These are phyloP conservation scores for Ceyx erithaca DNA, from an alignment of 2,797 vertebrate genomes.

Conservation along the genomic window DNA sequence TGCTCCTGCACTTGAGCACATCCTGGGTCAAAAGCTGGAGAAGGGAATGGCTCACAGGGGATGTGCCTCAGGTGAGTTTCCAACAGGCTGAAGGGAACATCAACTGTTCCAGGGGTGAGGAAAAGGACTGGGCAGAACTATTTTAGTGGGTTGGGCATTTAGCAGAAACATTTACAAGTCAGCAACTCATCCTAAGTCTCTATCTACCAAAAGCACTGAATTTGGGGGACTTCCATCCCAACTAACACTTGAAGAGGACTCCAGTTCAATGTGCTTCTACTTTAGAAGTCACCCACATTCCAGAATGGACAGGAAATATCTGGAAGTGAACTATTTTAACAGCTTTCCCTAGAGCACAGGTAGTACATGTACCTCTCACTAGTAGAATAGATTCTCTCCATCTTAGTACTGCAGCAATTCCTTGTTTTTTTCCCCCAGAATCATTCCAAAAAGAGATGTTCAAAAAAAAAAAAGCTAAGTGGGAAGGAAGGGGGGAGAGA, in stretches of 20 bases:
- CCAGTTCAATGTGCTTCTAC: background rate
- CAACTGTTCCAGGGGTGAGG: background rate
- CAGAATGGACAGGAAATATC: background rate
- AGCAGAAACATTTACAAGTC: background rate
- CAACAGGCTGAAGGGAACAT: background rate
- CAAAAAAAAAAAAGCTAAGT: constrained; percentile 23
- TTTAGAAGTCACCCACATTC: background rate
- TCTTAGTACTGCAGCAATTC: constrained; percentile 6
- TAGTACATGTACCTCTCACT: constrained; percentile 19
- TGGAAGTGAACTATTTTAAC: background rate
- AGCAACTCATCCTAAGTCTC: background rate
- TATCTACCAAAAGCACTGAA: background rate
- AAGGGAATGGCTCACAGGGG: background rate
- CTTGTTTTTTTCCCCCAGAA: constrained; percentile 38
- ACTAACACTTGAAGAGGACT: background rate
- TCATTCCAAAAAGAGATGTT: constrained; percentile 47
- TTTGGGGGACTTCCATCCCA: background rate
- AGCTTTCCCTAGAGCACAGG: background rate
- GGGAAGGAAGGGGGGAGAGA: background rate
- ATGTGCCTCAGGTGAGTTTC: background rate
- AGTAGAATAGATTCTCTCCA: constrained; percentile 27
- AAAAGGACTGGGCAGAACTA: background rate
- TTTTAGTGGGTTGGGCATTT: background rate
- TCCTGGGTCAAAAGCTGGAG: background rate
- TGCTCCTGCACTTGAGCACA: background rate